A percentile compares a stretch with the other conserved stretches of the same genome.
Conservation (phyloP, 2,797 vertebrate genomes). For the Poeciliopsis turneri region DNA sequence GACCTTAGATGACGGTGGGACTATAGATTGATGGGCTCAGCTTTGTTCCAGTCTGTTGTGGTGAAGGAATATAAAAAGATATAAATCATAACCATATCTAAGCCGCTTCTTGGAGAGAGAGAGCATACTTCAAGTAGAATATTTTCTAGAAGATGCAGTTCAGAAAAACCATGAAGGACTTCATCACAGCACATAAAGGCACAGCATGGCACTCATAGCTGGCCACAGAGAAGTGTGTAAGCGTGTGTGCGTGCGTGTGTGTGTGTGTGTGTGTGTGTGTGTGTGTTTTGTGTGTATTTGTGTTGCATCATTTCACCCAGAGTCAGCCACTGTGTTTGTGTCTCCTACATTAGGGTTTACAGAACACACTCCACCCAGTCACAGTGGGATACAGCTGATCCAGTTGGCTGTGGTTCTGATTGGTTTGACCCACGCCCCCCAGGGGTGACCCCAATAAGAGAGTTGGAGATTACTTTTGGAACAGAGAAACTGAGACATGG, state of each 20-base stretch:
- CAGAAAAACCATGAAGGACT: background rate
- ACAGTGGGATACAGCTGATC: conserved; percentile 61
- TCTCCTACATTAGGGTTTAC: conserved; percentile 30
- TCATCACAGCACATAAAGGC: background rate
- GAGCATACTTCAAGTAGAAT: background rate
- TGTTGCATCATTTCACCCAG: background rate
- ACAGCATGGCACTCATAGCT: background rate
- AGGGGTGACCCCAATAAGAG: conserved; percentile 56
- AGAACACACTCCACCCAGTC: conserved; percentile 49
- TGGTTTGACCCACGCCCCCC: conserved; percentile 48
- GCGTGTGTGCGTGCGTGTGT: background rate
- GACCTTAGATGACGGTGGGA: too few species aligned
- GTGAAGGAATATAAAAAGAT: background rate
- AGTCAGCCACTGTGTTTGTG: background rate
- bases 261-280: background rate
- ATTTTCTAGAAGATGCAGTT: background rate
- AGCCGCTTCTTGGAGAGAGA: background rate
- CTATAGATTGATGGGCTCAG: too few species aligned
- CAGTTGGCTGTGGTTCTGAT: conserved; percentile 61
- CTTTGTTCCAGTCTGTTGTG: background rate
- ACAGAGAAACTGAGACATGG: background rate
- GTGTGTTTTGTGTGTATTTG: background rate
- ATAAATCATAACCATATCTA: background rate
- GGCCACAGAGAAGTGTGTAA: background rate
- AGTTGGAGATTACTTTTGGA: background rate